Evolutionary conservation across 2,888 invertebrate genomes (phyloP).

Genomic region (Aporophyla lueneburgensis): DNA sequence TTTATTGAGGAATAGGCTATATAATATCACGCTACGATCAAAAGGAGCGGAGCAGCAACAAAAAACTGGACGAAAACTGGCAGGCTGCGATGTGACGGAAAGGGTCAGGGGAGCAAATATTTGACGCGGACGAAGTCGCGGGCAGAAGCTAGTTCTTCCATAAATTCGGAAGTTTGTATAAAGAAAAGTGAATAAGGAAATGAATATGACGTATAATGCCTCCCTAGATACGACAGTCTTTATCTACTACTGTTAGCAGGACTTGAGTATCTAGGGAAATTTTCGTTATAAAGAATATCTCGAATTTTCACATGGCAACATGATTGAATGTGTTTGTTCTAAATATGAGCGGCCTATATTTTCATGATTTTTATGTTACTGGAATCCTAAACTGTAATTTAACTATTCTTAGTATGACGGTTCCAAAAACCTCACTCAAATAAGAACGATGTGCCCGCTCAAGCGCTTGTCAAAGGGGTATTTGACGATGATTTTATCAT

Average conservation of each 20-base stretch:
- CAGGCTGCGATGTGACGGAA: too few species aligned
- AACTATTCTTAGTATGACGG: too few species aligned
- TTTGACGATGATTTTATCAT: conserved; percentile 50
- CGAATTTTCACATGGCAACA: conserved; percentile 2
- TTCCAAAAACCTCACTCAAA: background rate
- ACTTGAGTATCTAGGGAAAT: background rate
- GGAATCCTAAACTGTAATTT: conserved; percentile 9
- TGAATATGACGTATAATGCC: background rate
- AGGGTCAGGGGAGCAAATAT: too few species aligned
- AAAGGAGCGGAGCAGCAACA: too few species aligned
- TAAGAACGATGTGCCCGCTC: conserved; percentile 20
- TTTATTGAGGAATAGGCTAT: too few species aligned
- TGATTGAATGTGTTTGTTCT: background rate
- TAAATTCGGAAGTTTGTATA: background rate
- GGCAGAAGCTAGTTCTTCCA: too few species aligned
- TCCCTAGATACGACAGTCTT: background rate
- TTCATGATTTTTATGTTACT: background rate
- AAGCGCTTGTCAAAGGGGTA: background rate
- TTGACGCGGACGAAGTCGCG: too few species aligned
- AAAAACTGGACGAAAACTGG: too few species aligned
- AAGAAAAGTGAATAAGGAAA: conserved; percentile 10
- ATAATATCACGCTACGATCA: too few species aligned
- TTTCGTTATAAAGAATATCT: background rate
- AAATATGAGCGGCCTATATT: background rate
- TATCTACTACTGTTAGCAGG: background rate